phyloP scores from a whole-genome alignment of 2,888 invertebrate genomes.

The Drosophila anceps region DNA sequence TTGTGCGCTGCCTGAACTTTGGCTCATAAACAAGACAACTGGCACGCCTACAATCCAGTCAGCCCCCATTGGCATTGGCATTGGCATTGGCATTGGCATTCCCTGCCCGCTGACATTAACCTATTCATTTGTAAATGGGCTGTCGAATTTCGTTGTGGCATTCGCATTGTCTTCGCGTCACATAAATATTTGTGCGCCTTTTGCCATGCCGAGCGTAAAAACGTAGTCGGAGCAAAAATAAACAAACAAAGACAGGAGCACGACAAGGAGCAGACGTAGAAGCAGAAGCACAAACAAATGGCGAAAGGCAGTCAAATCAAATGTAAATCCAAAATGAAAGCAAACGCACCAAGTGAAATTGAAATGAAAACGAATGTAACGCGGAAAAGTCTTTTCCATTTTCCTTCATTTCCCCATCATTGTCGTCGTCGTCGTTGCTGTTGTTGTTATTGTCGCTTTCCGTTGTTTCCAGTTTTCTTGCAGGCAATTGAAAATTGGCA shows the following conservation, averaged over 20 bases:
- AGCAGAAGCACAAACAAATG: conserved; percentile 23
- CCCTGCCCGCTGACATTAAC: conserved; percentile 63
- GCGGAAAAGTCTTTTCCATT: conserved; percentile 55
- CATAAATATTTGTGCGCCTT: conserved; percentile 81
- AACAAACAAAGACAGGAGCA: conserved; percentile 39
- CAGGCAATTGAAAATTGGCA: conserved; percentile 79
- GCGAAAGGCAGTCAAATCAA: conserved; percentile 72
- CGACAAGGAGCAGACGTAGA: neutral
- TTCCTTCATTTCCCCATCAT: conserved; percentile 47
- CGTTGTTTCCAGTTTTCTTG: conserved; percentile 53
- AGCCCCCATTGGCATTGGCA: neutral
- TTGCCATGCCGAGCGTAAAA: conserved; percentile 76
- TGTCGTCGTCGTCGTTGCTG: neutral
- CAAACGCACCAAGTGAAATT: conserved; percentile 71
- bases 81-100: too few species aligned
- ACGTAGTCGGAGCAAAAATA: conserved; percentile 53
- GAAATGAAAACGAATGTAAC: conserved; percentile 70
- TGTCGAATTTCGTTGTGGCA: conserved; percentile 69
- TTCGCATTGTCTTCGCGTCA: conserved; percentile 57
- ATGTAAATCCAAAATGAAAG: conserved; percentile 80
- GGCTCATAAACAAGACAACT: conserved; percentile 65
- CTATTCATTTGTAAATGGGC: conserved; percentile 80
- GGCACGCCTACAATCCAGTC: conserved; percentile 24
- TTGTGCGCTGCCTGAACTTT: conserved; percentile 61
- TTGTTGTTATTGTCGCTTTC: conserved; percentile 37